Conservation (phyloP, 2,113 vertebrate species). For the Mus spicilegus region DNA sequence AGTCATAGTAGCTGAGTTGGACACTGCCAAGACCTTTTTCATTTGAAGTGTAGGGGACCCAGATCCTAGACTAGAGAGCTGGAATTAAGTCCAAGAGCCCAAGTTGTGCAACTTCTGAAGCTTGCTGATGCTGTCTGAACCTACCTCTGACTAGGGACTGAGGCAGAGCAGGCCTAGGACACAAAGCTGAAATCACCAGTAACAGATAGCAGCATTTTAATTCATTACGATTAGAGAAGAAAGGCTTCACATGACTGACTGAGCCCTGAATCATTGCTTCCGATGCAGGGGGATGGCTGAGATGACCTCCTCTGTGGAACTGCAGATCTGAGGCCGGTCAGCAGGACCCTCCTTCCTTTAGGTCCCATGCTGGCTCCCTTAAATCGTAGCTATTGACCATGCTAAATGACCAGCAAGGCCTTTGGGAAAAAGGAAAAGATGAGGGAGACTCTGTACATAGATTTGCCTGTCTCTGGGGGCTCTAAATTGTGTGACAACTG, state of each 20-base stretch:
- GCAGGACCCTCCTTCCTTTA: background rate
- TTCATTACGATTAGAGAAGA: background rate
- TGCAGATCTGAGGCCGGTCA: background rate
- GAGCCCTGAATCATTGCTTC: background rate
- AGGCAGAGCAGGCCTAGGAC: background rate
- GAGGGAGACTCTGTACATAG: slow-evolving; percentile 75
- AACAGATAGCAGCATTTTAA: background rate
- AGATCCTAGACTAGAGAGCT: background rate
- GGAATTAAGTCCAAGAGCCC: background rate
- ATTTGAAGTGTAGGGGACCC: background rate
- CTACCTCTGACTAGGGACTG: background rate
- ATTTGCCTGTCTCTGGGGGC: slow-evolving; percentile 55
- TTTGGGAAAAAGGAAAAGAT: background rate
- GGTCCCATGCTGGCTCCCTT: background rate
- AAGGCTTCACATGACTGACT: background rate
- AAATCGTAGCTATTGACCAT: slow-evolving; percentile 52
- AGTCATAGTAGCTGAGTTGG: background rate
- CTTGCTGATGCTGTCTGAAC: background rate
- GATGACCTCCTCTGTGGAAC: background rate
- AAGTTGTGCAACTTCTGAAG: background rate
- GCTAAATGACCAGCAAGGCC: slow-evolving; percentile 50
- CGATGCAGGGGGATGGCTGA: background rate
- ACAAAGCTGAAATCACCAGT: background rate
- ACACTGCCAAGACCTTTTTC: background rate
- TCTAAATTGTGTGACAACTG: background rate